Conservation (phyloP, 2,888 invertebrate species). For the Pachydiplax longipennis region DNA sequence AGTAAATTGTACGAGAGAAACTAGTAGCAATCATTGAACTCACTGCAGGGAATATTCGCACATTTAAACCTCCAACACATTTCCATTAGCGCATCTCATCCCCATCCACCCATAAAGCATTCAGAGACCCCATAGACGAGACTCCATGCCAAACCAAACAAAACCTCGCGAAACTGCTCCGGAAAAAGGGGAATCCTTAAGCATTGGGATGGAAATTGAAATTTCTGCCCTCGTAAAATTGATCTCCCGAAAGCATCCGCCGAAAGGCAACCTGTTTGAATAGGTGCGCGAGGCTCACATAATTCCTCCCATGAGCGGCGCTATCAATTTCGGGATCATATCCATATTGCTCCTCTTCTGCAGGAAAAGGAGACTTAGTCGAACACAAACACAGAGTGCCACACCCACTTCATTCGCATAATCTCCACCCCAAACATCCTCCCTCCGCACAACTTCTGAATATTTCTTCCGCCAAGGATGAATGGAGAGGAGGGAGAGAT, state of each 20-base stretch:
- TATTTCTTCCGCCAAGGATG: not conserved
- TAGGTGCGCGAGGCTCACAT: conserved; percentile 1
- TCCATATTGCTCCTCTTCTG: not conserved
- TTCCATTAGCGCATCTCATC: too few species aligned
- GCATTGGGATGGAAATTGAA: not conserved
- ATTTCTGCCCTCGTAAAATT: not conserved
- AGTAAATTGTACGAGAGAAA: too few species aligned
- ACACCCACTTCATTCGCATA: not conserved
- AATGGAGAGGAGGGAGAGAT: not conserved
- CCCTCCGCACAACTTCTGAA: not conserved
- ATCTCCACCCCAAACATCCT: not conserved
- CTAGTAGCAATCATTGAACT: too few species aligned
- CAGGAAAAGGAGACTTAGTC: not conserved
- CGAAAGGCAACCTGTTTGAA: conserved; percentile 34
- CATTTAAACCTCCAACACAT: too few species aligned
- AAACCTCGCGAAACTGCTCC: not conserved
- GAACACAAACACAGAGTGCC: not conserved
- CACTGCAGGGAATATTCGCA: too few species aligned
- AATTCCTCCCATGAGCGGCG: not conserved
- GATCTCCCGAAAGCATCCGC: conserved; percentile 15
- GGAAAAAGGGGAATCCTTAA: not conserved
- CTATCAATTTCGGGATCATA: not conserved
- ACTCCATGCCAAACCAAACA: not conserved
- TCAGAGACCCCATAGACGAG: too few species aligned
- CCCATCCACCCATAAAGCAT: too few species aligned